Evolutionary conservation across 2,113 vertebrate species (phyloP), one percentile per base, ranked within the genome.

Genomic region (Turdus rufiventris): DNA sequence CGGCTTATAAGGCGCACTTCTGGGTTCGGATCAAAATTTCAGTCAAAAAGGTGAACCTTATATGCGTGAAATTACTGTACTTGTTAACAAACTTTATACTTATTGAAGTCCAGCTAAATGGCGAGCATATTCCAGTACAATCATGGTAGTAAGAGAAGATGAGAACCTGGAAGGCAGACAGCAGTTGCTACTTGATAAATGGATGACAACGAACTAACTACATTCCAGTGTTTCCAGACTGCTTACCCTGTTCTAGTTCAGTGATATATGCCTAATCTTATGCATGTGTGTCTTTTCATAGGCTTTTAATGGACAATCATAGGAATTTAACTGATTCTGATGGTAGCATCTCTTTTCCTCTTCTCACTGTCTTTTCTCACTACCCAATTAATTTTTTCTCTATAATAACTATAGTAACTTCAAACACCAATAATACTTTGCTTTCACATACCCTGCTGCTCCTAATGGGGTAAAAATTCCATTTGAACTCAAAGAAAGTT

Each of bases 401-500:
- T 84, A 76, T 66, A 85, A 70, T 38, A 38, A 38, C 23, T 47
- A 16, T 48, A 89, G 65, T 68, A 85, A 67, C 42, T 75, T 26
- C 33, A 47, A 56, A 36, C 28, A 77, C 31, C 51, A 77, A 43
- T 57, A 90, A 86, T 56, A 53, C 48, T 72, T 72, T 57, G 60
- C 45, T 84, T 89, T 91, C 77, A 74, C 14, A 36, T 42, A 85
- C 34, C 79, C 85, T 60, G 73, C 56, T 86, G 40, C 45, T 95
- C 82, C 56, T 33, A 87, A 62, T 40, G 36, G 68, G 75, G 48
- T 87, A 78, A 92, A 38, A 96, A 96, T 93, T 94, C 76, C 67
- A 85, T 83, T 96, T 96, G 76, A 97, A 93, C 68, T 88, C 95
- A 65, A 76, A 65, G 54, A 68, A 91, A 93, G 54, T 82, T 96